Base-by-base conservation (phyloP, 1,140 invertebrate species). In the Hydropsyche tenuis region DNA sequence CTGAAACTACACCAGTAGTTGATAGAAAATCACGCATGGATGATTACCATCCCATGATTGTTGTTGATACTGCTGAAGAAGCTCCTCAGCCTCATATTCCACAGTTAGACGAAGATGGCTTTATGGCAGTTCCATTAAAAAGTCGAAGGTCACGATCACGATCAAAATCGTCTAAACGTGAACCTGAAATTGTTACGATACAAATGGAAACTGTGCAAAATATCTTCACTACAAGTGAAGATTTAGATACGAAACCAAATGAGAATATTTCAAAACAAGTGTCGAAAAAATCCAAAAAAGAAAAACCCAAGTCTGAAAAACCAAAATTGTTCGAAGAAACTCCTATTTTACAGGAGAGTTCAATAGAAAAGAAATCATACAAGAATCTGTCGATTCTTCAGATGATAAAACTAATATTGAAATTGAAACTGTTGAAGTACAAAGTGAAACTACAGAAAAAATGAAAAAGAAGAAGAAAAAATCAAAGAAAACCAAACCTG, bases 91-190 rank as follows among this genome's bases (percentile, higher is more conserved):
- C 76, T n/a, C 62, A 60, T 30, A 82, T 78, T 78, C 73, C 76
- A 69, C 79, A 80, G 68, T 14, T 78, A 37, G 84, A 85, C 80
- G 77, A 80, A 42, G 83, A 85, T 76, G 83, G 83, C 22, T 85
- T 85, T 77, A 84, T 85, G 64, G 81, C 79, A 22, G 83, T 84
- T 51, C 66, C 48, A 69, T 81, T 82, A 48, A 81, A 83, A 80
- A 80, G 77, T 75, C 80, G 82, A 78, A 78, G 84, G 73, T 85
- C 83, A 22, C 79, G 84, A 70, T 84, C 84, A 46, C 78, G 83
- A 56, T 85, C 84, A 25, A 82, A 77, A 63, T 74, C 73, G 64
- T n/a, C 65, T 51, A 56, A 73, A 53, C 23, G 30, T 23, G 9
- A 64, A 12, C 42, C n/a, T 25, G 65, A 68, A 68, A 42, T 46